Base-by-base conservation (phyloP, 2,797 vertebrate genomes). In the Xiphorhynchus erythropygius region DNA sequence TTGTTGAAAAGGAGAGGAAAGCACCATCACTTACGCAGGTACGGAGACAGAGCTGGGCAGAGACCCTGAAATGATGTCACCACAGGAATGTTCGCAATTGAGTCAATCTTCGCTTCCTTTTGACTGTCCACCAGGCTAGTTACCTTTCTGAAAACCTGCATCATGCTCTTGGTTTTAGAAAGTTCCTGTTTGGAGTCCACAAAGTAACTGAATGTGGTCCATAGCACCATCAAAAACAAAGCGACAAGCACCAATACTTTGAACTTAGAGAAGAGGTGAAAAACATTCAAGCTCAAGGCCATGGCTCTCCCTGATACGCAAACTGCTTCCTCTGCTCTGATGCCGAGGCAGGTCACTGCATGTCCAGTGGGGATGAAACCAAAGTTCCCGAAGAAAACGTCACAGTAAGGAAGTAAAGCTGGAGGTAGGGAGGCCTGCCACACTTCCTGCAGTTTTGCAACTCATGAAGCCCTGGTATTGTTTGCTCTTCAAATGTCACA, bases 11-110 rank as follows among this genome's bases (percentile, higher is more conserved):
- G 59, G 19, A 84, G 69, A 60, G 17, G 8, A 73, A 56, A 83
- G 44, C 35, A 65, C 28, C n/a, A 30, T n/a, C 46, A 99, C 99
- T 99, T 97, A 99, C 99, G 92, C 49, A 99, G 97, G 84, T 99
- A 87, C 0, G 99, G 98, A 50, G 99, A 99, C 39, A 97, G 18
- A 49, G 95, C 15, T 16, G 99, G 98, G 74, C 99, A 99, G 37
- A 52, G 65, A 21, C 17, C 63, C 49, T 94, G 87, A 35, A 93
- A 49, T 18, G 81, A 32, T 18, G 74, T 85, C 52, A 47, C 49
- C 2, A 16, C 8, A 30, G 88, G 37, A 70, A 76, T 32, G 11
- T 84, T 49, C 3, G 8, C 27, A 50, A 50, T 30, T 35, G 91
- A n/a, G 69, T 79, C 18, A 0, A 42, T 56, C 44, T 91, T 68